A percentile compares a stretch with the other conserved stretches of the same genome.
Conservation (phyloP, 1,140 invertebrate species). For the Nautilus pompilius region DNA sequence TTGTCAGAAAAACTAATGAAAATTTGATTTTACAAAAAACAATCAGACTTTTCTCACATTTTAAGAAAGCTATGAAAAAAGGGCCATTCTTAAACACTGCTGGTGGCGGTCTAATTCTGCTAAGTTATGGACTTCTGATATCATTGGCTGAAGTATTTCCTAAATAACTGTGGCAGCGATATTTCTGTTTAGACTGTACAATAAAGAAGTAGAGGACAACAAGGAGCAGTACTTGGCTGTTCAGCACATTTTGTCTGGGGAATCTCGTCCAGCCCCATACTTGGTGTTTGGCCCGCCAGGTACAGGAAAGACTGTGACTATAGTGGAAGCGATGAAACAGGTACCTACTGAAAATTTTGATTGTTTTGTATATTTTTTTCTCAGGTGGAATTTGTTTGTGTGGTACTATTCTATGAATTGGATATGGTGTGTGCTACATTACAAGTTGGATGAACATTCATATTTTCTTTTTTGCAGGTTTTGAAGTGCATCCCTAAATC, state of each 20-base stretch:
- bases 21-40: too few species aligned
- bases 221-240: slow-evolving; percentile 65
- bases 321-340: slow-evolving; percentile 84
- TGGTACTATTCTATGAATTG: background rate
- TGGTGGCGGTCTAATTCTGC: too few species aligned
- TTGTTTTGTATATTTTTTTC: too few species aligned
- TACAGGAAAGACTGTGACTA: slow-evolving; percentile 87
- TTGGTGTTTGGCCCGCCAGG: slow-evolving; percentile 91
- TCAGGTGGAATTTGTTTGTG: background rate
- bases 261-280: slow-evolving; percentile 75
- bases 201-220: slow-evolving; percentile 66
- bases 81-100: too few species aligned
- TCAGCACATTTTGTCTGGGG: slow-evolving; percentile 67
- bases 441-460: background rate
- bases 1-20: too few species aligned
- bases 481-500: slow-evolving; percentile 61
- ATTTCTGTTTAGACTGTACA: slow-evolving; percentile 71
- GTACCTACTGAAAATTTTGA: too few species aligned
- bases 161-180: too few species aligned
- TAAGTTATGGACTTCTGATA: too few species aligned
- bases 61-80: too few species aligned
- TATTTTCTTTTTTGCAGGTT: slow-evolving; percentile 65
- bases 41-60: too few species aligned
- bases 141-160: too few species aligned
- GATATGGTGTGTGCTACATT: background rate